Conservation (phyloP, 2,888 invertebrate genomes). For the Metopia argyrocephala region DNA sequence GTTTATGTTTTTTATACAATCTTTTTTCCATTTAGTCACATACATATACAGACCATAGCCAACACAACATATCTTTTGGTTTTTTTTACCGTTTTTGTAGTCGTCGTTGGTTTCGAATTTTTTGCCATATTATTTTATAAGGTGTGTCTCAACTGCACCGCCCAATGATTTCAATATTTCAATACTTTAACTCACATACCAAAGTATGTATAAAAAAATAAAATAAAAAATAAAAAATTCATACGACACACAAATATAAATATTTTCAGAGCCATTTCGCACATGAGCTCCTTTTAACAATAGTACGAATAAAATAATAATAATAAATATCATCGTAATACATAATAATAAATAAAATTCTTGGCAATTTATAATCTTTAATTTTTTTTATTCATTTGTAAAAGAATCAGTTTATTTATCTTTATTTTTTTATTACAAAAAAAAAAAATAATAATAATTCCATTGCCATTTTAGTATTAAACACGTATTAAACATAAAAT, state of each 20-base stretch:
- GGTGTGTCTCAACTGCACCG: conserved; percentile 61
- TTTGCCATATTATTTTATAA: conserved; percentile 35
- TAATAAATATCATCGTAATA: background rate
- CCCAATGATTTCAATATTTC: conserved; percentile 57
- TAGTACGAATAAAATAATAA: conserved; percentile 47
- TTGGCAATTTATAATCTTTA: conserved; percentile 36
- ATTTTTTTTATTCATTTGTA: background rate
- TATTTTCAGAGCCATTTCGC: conserved; percentile 58
- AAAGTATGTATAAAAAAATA: conserved; percentile 40
- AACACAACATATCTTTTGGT: conserved; percentile 29
- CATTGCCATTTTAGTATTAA: conserved; percentile 14
- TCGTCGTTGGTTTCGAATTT: conserved; percentile 36
- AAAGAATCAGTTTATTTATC: background rate
- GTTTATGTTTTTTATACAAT: background rate
- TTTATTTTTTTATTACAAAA: background rate
- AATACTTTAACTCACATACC: conserved; percentile 54
- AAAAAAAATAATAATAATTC: conserved; percentile 1
- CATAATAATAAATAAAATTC: conserved; percentile 15
- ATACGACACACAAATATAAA: background rate
- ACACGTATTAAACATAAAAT: conserved; percentile 5
- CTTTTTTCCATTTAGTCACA: conserved; percentile 19
- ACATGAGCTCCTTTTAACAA: conserved; percentile 60
- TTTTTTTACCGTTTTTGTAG: conserved; percentile 43
- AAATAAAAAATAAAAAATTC: conserved; percentile 15
- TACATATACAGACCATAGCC: background rate